phyloP scores from a whole-genome alignment of 1,140 invertebrate species.

The Drosophila orosa region DNA sequence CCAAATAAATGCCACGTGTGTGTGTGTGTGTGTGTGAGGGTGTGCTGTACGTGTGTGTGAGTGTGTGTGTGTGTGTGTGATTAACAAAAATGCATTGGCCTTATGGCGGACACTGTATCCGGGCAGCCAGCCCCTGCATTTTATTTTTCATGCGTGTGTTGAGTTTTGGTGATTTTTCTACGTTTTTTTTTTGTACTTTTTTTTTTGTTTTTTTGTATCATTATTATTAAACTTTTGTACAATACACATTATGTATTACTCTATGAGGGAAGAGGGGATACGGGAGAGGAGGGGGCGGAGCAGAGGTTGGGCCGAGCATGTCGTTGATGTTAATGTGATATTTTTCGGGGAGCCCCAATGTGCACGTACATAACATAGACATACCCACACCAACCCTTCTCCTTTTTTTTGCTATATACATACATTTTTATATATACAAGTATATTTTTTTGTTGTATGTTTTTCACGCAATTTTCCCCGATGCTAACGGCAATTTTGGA shows the following conservation, averaged over 20 bases:
- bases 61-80: slow-evolving; percentile 34
- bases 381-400: neutral
- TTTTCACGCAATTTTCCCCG: slow-evolving; percentile 49
- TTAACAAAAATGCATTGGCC: slow-evolving; percentile 77
- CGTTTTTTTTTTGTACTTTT: slow-evolving; percentile 12
- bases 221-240: slow-evolving; percentile 53
- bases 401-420: neutral
- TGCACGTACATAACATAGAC: slow-evolving; percentile 40
- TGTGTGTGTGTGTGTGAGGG: neutral
- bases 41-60: slow-evolving; percentile 20
- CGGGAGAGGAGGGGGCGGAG: neutral
- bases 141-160: slow-evolving; percentile 72
- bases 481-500: slow-evolving; percentile 40
- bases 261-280: neutral
- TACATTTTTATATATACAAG: neutral
- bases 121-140: slow-evolving; percentile 40
- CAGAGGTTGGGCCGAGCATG: slow-evolving; percentile 20
- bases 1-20: slow-evolving; percentile 60
- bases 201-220: slow-evolving; percentile 20
- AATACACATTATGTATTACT: slow-evolving; percentile 35
- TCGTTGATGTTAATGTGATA: slow-evolving; percentile 67
- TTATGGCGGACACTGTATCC: slow-evolving; percentile 57
- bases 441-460: slow-evolving; percentile 18
- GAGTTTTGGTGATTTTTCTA: slow-evolving; percentile 65
- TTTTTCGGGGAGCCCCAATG: slow-evolving; percentile 37